Evolutionary conservation across 1,140 invertebrate genomes (phyloP).

Genomic region (Drosophila lacertosa): DNA sequence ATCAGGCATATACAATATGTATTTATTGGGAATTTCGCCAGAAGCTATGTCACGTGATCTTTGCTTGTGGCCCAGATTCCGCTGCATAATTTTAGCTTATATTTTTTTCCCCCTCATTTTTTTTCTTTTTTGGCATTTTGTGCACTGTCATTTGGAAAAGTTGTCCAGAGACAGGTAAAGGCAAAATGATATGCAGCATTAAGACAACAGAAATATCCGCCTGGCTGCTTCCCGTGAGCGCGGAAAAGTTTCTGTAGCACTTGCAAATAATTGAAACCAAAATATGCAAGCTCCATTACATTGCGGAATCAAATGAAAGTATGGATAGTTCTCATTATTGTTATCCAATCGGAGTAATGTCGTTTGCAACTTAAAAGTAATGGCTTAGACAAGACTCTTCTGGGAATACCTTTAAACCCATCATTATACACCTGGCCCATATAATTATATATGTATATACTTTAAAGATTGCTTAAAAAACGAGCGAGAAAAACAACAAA

Average conservation of each 20-base stretch:
- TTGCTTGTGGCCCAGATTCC: conserved; percentile 34
- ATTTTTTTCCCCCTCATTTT: conserved; percentile 7
- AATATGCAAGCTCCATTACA: background rate
- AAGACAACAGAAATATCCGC: conserved; percentile 42
- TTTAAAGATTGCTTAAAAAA: no score
- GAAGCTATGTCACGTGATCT: conserved; percentile 32
- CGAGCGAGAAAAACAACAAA: no score
- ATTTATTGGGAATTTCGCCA: conserved; percentile 21
- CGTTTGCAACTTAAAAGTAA: no score
- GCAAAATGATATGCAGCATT: conserved; percentile 41
- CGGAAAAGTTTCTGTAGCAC: conserved; percentile 13
- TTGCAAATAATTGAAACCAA: conserved; percentile 10
- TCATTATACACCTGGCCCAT: no score
- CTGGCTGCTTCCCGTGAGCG: conserved; percentile 14
- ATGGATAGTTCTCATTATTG: conserved; percentile 1
- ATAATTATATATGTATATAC: no score
- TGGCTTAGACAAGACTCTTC: no score
- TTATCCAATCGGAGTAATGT: background rate
- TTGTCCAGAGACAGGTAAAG: conserved; percentile 37
- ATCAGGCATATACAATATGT: conserved; percentile 4
- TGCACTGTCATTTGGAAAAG: conserved; percentile 61
- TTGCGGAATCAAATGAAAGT: conserved; percentile 14
- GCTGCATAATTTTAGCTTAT: conserved; percentile 32
- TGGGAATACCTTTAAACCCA: no score
- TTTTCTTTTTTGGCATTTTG: conserved; percentile 31